These are phyloP conservation scores for Mactromeris polynyma DNA, from an alignment of 2,888 invertebrate species.

Conservation along the genomic window DNA sequence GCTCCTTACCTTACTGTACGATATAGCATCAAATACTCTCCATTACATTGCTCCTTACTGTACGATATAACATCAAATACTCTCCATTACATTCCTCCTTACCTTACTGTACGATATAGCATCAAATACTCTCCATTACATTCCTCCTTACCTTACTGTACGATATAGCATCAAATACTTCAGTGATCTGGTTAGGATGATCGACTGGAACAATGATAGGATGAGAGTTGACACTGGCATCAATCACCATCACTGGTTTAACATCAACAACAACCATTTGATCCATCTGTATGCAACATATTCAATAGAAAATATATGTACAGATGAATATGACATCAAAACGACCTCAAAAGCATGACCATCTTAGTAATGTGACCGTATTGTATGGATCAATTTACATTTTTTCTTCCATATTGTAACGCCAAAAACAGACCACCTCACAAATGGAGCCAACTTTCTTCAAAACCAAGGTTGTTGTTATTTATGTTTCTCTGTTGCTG, in stretches of 20 bases:
- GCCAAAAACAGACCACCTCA: too few species aligned
- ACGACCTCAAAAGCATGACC: too few species aligned
- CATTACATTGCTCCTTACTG: constrained; percentile 89
- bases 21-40: constrained; percentile 95
- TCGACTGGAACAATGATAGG: constrained; percentile 94
- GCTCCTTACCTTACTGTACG: constrained; percentile 93
- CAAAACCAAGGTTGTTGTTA: too few species aligned
- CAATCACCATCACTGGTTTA: constrained; percentile 92
- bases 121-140: neutral
- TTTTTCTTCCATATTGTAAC: too few species aligned
- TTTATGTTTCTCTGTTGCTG: too few species aligned
- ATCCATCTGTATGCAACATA: constrained; percentile 89
- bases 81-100: neutral
- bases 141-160: constrained; percentile 92
- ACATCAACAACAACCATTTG: constrained; percentile 92
- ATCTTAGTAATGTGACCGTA: too few species aligned
- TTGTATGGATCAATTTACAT: too few species aligned
- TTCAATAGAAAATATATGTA: too few species aligned
- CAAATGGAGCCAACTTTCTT: too few species aligned
- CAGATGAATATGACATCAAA: too few species aligned
- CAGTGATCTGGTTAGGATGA: constrained; percentile 96
- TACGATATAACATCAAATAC: constrained; percentile 93
- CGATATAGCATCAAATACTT: constrained; percentile 96
- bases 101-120: neutral
- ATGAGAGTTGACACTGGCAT: constrained; percentile 94